These are phyloP conservation scores for Coptodon bakossiorum DNA, from an alignment of 2,113 vertebrate genomes.

Conservation along the genomic window DNA sequence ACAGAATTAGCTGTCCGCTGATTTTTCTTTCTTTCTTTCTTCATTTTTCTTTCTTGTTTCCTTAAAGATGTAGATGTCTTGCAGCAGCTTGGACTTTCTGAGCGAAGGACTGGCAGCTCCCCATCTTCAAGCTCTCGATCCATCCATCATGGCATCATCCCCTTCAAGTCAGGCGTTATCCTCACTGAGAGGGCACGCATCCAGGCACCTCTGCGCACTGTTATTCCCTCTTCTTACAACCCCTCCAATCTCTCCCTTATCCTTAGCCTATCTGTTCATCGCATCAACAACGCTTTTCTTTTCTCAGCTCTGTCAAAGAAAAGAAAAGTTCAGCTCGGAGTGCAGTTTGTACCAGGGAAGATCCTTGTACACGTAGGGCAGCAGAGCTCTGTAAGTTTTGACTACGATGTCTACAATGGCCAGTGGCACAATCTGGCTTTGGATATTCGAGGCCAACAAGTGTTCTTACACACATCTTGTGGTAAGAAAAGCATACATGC, in stretches of 20 bases:
- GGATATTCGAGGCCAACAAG: conserved; percentile 73
- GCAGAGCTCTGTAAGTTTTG: conserved; percentile 83
- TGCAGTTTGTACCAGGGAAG: conserved; percentile 85
- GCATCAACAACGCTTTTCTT: conserved; percentile 89
- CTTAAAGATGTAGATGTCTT: conserved; percentile 92
- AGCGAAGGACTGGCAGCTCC: conserved; percentile 58
- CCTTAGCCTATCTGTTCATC: conserved; percentile 87
- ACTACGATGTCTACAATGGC: conserved; percentile 89
- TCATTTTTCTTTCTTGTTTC: conserved; percentile 4
- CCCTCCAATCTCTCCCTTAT: conserved; percentile 80
- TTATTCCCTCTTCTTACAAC: conserved; percentile 74
- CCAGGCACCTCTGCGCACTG: conserved; percentile 71
- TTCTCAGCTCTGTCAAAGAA: conserved; percentile 83
- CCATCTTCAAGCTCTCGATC: conserved; percentile 54
- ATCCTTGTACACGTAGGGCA: conserved; percentile 82
- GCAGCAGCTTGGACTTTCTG: conserved; percentile 84
- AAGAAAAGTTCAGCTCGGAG: conserved; percentile 86
- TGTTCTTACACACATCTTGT: conserved; percentile 86
- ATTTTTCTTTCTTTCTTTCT: neutral
- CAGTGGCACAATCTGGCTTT: conserved; percentile 91
- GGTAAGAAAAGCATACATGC: conserved; percentile 78
- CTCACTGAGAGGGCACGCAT: conserved; percentile 83
- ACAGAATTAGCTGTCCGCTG: neutral
- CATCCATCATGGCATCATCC: conserved; percentile 81
- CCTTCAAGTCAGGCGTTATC: conserved; percentile 87